Conservation (phyloP, 1,140 invertebrate genomes). For the Bombus picipes region DNA sequence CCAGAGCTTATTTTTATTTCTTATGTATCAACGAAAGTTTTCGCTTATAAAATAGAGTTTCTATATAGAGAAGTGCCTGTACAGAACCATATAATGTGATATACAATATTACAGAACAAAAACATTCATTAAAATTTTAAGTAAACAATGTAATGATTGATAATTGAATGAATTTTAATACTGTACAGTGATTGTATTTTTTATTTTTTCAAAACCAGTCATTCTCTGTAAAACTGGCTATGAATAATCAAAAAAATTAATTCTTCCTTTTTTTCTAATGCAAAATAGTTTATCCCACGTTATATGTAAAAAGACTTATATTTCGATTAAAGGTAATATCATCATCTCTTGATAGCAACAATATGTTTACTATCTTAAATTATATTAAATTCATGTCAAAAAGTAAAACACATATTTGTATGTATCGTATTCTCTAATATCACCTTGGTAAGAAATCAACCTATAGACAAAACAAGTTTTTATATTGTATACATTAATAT, state of each 20-base stretch:
- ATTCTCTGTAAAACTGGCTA: not conserved
- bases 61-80: constrained; percentile 54
- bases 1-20: not conserved
- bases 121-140: constrained; percentile 14
- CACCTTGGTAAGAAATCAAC: constrained; percentile 69
- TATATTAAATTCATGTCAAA: constrained; percentile 49
- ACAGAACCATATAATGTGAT: constrained; percentile 46
- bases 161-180: not conserved
- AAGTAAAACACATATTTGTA: constrained; percentile 53
- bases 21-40: not conserved
- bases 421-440: constrained; percentile 69
- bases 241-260: not conserved
- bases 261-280: not conserved
- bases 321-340: not conserved
- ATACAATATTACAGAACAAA: constrained; percentile 16
- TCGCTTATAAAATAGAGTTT: constrained; percentile 5
- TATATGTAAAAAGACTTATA: not conserved
- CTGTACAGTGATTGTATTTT: not conserved
- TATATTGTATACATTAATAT: constrained; percentile 64
- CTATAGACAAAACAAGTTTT: constrained; percentile 63
- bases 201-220: not conserved
- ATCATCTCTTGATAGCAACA: not conserved
- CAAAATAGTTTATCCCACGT: not conserved
- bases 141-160: not conserved
- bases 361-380: constrained; percentile 37